A percentile compares a stretch with the other conserved stretches of the same genome.
These are phyloP conservation scores for Luperina testacea DNA, from an alignment of 2,888 invertebrate genomes.

Conservation along the genomic window DNA sequence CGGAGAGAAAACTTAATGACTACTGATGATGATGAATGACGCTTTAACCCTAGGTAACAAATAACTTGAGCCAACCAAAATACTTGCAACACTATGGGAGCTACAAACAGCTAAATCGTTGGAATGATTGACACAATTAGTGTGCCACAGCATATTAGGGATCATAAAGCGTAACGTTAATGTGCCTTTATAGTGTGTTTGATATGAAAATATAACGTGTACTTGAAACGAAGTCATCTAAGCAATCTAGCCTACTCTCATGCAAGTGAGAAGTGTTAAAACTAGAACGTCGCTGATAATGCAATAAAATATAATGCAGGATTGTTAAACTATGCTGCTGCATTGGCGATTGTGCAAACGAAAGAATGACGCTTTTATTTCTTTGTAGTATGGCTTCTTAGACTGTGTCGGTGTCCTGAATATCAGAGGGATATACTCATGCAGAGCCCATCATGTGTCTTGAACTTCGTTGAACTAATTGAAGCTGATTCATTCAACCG, in stretches of 20 bases:
- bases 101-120: slow-evolving; percentile 19
- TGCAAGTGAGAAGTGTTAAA: slow-evolving; percentile 34
- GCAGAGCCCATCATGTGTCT: neutral
- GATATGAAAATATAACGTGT: slow-evolving; percentile 17
- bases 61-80: neutral
- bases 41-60: neutral
- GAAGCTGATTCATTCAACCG: neutral
- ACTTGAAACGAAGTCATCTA: slow-evolving; percentile 29
- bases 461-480: slow-evolving; percentile 20
- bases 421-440: neutral
- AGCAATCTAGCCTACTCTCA: slow-evolving; percentile 32
- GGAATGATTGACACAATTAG: slow-evolving; percentile 49
- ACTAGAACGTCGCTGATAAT: slow-evolving; percentile 60
- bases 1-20: neutral
- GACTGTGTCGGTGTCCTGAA: slow-evolving; percentile 22
- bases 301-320: slow-evolving; percentile 59
- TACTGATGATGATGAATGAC: neutral
- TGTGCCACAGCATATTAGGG: slow-evolving; percentile 34
- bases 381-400: slow-evolving; percentile 31
- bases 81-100: slow-evolving; percentile 20
- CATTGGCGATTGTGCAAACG: slow-evolving; percentile 55
- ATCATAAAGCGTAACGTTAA: slow-evolving; percentile 24
- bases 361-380: slow-evolving; percentile 43
- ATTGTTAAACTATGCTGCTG: slow-evolving; percentile 54
- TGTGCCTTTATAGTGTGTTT: neutral